These are phyloP conservation scores for Siphlonurus alternatus DNA, from an alignment of 2,888 invertebrate genomes.

Conservation along the genomic window DNA sequence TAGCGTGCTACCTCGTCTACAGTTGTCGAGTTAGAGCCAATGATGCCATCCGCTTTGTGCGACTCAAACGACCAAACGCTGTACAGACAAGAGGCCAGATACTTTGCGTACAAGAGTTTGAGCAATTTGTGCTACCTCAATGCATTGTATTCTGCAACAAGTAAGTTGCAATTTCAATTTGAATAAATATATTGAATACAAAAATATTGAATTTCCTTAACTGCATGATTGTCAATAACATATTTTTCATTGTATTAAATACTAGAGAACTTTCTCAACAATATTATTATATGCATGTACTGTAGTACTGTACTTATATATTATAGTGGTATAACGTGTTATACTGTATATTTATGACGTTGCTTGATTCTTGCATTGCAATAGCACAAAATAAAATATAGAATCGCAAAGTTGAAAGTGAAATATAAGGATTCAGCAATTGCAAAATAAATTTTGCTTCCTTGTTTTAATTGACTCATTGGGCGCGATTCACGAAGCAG, in stretches of 20 bases:
- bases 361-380: too few species aligned
- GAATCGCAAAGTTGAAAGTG: too few species aligned
- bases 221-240: background rate
- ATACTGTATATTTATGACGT: too few species aligned
- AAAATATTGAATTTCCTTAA: conserved; percentile 14
- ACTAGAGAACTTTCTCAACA: conserved; percentile 1
- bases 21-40: conserved; percentile 55
- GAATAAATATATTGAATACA: conserved; percentile 7
- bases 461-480: too few species aligned
- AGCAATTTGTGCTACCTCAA: conserved; percentile 59
- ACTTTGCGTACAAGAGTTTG: conserved; percentile 63
- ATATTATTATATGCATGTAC: too few species aligned
- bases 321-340: too few species aligned
- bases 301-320: too few species aligned
- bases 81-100: conserved; percentile 75
- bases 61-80: conserved; percentile 56
- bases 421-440: too few species aligned
- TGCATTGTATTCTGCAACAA: conserved; percentile 53
- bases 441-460: too few species aligned
- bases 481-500: too few species aligned
- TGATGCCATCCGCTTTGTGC: conserved; percentile 63
- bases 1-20: conserved; percentile 73
- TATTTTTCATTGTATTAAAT: background rate
- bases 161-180: conserved; percentile 22
- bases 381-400: too few species aligned